Percentiles rank a stretch among this genome's conserved stretches.
Evolutionary conservation across 1,140 invertebrate genomes (phyloP).

Genomic region (Adelges cooleyi): DNA sequence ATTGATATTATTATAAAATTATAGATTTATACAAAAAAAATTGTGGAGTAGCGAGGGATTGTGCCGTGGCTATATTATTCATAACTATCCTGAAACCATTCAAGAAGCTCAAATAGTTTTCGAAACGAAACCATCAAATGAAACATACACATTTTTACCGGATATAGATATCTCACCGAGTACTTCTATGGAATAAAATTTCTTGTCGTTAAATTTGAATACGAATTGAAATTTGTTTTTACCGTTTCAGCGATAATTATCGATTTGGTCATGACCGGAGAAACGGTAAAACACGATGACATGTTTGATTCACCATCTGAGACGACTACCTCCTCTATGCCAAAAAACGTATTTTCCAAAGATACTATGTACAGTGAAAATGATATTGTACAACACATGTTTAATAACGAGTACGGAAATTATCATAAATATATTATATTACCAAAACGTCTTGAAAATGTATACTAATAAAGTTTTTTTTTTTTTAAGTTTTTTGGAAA

Average conservation of each 20-base stretch:
- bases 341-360: background rate
- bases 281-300: background rate
- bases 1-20: too few species aligned
- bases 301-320: background rate
- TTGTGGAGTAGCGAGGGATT: background rate
- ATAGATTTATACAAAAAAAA: slow-evolving; percentile 8
- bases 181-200: background rate
- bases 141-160: background rate
- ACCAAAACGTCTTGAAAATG: too few species aligned
- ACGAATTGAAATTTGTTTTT: too few species aligned
- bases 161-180: background rate
- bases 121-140: background rate
- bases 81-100: slow-evolving; percentile 17
- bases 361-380: background rate
- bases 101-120: slow-evolving; percentile 9
- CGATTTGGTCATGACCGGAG: slow-evolving; percentile 1
- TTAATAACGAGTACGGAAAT: background rate
- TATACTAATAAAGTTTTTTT: too few species aligned
- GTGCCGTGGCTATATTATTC: slow-evolving; percentile 1
- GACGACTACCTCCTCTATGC: too few species aligned
- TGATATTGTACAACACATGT: slow-evolving; percentile 1
- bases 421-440: background rate
- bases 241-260: slow-evolving; percentile 4
- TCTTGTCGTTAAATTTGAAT: background rate
- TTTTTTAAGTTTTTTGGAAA: background rate